phyloP scores from a whole-genome alignment of 2,888 invertebrate species.

The Drosophila hamatofila region DNA sequence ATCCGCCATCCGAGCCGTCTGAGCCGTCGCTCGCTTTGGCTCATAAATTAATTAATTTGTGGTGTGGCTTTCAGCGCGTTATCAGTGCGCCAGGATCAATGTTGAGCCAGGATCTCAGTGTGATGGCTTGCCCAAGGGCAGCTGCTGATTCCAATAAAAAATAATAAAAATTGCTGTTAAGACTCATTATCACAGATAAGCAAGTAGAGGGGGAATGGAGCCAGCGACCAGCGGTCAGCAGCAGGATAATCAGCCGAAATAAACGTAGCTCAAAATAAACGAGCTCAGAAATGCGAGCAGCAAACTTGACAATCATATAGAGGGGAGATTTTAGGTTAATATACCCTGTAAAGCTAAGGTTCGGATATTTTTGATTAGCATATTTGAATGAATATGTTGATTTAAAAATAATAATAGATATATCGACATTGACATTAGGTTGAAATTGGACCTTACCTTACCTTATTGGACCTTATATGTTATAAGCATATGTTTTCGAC shows the following conservation, averaged over 20 bases:
- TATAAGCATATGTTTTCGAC: too few relatives aligned
- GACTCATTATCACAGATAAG: slow-evolving; percentile 77
- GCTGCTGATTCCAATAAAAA: slow-evolving; percentile 69
- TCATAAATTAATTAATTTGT: slow-evolving; percentile 85
- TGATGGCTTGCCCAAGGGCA: slow-evolving; percentile 66
- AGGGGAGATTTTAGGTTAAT: background rate
- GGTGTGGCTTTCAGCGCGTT: slow-evolving; percentile 80
- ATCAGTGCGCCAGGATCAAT: slow-evolving; percentile 68
- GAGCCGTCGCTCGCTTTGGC: slow-evolving; percentile 31
- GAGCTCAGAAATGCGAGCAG: slow-evolving; percentile 41
- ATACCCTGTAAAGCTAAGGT: slow-evolving; percentile 8
- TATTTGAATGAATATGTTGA: too few relatives aligned
- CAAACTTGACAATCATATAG: slow-evolving; percentile 41
- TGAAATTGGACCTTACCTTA: too few relatives aligned
- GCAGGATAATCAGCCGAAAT: slow-evolving; percentile 66
- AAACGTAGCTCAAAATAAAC: slow-evolving; percentile 35
- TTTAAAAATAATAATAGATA: too few relatives aligned
- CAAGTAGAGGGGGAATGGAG: slow-evolving; percentile 11
- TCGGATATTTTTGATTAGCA: background rate
- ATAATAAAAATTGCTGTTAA: slow-evolving; percentile 78
- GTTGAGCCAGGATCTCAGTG: slow-evolving; percentile 41
- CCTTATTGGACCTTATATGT: too few relatives aligned
- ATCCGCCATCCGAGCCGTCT: too few relatives aligned
- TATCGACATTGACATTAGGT: too few relatives aligned
- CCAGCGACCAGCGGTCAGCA: slow-evolving; percentile 7